Evolutionary conservation across 2,888 invertebrate species (phyloP).

Genomic region (Dorcus hopei): DNA sequence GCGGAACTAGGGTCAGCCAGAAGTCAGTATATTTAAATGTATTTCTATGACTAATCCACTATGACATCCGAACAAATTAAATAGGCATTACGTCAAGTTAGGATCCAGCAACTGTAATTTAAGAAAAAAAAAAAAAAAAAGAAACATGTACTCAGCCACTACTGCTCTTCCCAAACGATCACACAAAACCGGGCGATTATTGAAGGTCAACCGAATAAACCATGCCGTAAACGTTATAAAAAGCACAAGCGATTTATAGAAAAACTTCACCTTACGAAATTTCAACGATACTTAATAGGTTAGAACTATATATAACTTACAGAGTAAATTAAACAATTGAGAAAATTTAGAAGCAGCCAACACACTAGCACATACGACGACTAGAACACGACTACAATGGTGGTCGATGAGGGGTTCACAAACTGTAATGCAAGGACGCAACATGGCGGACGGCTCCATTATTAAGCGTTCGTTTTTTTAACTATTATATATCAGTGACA

Average conservation of each 20-base stretch:
- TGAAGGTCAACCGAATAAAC: constrained; percentile 32
- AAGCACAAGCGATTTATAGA: constrained; percentile 6
- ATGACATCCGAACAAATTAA: constrained; percentile 11
- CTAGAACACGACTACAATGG: constrained; percentile 47
- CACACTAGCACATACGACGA: constrained; percentile 38
- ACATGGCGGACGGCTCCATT: constrained; percentile 12
- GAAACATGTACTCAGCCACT: not conserved
- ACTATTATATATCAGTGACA: not conserved
- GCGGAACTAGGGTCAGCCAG: no score
- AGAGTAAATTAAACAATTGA: constrained; percentile 39
- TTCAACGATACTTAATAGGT: constrained; percentile 4
- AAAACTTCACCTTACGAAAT: not conserved
- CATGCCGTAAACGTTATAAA: constrained; percentile 12
- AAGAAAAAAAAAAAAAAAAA: constrained; percentile 4
- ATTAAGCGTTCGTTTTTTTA: not conserved
- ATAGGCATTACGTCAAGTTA: constrained; percentile 9
- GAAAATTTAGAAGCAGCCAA: constrained; percentile 38
- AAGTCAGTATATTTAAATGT: no score
- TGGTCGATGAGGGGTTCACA: constrained; percentile 47
- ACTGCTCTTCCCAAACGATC: not conserved
- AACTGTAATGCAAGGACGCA: constrained; percentile 44
- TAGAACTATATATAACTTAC: constrained; percentile 36
- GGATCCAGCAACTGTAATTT: constrained; percentile 7
- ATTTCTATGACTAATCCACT: constrained; percentile 2
- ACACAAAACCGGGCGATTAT: constrained; percentile 17